A percentile compares a stretch with the other conserved stretches of the same genome.
Conservation (phyloP, 2,797 vertebrate genomes). For the Eulemur coronatus region DNA sequence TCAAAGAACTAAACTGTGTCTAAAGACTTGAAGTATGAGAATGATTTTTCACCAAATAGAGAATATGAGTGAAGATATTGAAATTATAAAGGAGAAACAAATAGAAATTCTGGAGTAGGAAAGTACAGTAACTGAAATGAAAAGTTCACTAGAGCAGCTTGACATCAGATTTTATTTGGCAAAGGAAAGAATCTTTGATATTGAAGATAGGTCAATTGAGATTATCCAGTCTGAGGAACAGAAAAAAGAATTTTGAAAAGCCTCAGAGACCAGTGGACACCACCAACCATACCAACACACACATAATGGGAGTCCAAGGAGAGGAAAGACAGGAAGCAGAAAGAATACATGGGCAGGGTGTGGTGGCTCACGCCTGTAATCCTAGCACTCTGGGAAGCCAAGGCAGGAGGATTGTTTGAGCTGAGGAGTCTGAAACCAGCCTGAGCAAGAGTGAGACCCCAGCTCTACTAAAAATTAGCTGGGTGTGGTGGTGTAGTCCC, state of each 20-base stretch:
- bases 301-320: too few species aligned
- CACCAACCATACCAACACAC: fast-evolving
- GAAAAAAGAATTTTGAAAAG: neutral
- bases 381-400: too few species aligned
- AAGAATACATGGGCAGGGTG: neutral
- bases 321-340: neutral
- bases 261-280: neutral
- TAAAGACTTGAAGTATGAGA: neutral
- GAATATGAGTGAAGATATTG: neutral
- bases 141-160: neutral
- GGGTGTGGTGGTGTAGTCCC: too few species aligned
- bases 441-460: too few species aligned
- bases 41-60: neutral
- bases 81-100: neutral
- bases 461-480: too few species aligned
- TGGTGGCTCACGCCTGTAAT: too few species aligned
- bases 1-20: neutral
- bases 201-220: neutral
- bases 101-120: neutral
- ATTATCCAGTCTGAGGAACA: neutral
- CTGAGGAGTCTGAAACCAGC: too few species aligned
- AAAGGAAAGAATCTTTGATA: neutral
- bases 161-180: neutral
- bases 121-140: neutral
- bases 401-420: too few species aligned